Base-by-base conservation (phyloP, 2,113 vertebrate species). In the Triplophysa rosa region DNA sequence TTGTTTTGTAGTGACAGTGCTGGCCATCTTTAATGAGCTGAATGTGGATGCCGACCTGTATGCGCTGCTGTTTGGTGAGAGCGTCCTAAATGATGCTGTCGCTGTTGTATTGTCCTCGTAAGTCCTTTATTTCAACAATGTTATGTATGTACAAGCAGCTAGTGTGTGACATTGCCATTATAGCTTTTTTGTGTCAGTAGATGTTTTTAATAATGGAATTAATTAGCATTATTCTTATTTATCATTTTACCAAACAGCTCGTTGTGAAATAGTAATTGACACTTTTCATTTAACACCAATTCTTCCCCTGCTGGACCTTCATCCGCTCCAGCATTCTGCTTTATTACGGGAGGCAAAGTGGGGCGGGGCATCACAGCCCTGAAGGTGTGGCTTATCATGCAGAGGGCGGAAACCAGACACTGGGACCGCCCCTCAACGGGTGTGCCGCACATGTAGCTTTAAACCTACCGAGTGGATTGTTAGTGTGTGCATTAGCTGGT, bases 1-100 rank as follows among this genome's bases (percentile, higher is more conserved):
- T 84, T 87, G 11, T 86, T 85, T 88, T 84, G 63, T 88, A 99
- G 98, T 99, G 92, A 99, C 98, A 1, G 97, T 99, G 59, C 94
- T 99, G 89, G 97, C 98, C 80, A 99, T 99, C 89, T 99, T 99
- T 92, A 95, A 98, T 4, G 98, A 99, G 84, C 95, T 99, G 86
- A 96, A 99, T 85, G 98, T 98, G 1, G 97, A 99, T 69, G 95
- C 95, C 69, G 97, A 99, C 86, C 94, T 99, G 45, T 99, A 99
- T 19, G 98, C 98, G 0, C 89, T 99, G 82, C 94, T 99, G 78
- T 99, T 99, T 88, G 98, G 98, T 8, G 98, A 99, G 86, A 99
- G 97, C 8, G 98, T 99, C 70, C 95, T 99, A 82, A 99, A 99
- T 14, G 98, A 99, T 82, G 98, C 98, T 0, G 97, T 99, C 83